Base-by-base conservation (phyloP, 2,113 vertebrate species). In the Apeltes quadracus region DNA sequence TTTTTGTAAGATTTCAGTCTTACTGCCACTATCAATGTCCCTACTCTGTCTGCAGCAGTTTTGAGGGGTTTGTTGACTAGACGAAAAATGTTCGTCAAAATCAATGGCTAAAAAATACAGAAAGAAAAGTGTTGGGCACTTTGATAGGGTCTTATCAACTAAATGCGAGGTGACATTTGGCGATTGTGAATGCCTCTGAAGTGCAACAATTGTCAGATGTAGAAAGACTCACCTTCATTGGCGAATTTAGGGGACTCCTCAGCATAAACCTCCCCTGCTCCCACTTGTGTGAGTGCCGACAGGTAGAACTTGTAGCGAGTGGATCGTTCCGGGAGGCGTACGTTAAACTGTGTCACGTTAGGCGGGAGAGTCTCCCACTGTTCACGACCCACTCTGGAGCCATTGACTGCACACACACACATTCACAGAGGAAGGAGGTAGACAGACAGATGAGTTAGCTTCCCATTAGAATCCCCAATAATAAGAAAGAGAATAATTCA, bases 281-380 rank as follows among this genome's bases (percentile, higher is more conserved):
- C 98, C 90, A 96, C 95, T 89, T 96, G 95, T 0, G 98, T 97
- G 72, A 94, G 93, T 18, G 96, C 96, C 0, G 94, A 93, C 83
- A 99, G 95, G 67, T 76, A 88, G 84, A 98, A 96, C 84, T 93
- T 96, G 56, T 97, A 98, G 61, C 94, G 96, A 0, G 94, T 94
- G 29, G 93, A 93, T 4, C 95, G 94, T 76, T 98, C 94, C 0
- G 93, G 94, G 77, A 96, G 91, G 48, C 90, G 94, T 55, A 98
- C 59, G 0, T 72, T 91, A 88, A 94, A 96, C 54, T 90, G 90
- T 0, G 98, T 98, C 90, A 94, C 91, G 16, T 98, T 98, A 39
- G 95, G 93, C 56, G 86, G 92, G 71, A 98, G 95, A 67, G 84
- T 92, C 89, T 96, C 90, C 38, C 94, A 23, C 69, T 94, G 70